Conservation (phyloP, 2,113 vertebrate species). For the Irena cyanogastra region DNA sequence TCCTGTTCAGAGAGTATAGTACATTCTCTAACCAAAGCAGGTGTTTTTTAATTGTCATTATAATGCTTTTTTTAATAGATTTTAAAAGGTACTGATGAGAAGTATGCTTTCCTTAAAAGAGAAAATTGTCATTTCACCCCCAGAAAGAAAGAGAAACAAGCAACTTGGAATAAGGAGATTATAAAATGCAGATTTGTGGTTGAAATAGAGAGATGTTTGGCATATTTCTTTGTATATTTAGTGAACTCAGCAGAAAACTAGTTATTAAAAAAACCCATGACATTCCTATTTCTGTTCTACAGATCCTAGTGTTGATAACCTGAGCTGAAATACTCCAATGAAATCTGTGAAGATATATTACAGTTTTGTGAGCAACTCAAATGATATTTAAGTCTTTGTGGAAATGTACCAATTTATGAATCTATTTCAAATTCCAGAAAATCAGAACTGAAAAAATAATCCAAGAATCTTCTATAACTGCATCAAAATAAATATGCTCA, state of each 20-base stretch:
- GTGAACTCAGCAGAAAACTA: constrained; percentile 8
- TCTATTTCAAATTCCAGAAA: neutral
- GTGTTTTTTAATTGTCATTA: neutral
- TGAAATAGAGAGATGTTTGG: neutral
- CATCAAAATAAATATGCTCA: neutral
- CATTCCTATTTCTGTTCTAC: neutral
- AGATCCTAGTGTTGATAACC: constrained; percentile 6
- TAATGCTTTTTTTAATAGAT: neutral
- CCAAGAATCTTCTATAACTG: neutral
- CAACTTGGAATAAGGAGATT: neutral
- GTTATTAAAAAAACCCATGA: neutral
- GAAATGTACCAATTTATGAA: neutral
- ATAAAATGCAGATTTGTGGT: constrained; percentile 25
- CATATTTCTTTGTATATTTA: neutral
- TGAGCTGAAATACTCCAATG: neutral
- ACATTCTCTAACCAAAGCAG: neutral
- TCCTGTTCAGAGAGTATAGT: neutral
- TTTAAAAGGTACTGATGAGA: neutral
- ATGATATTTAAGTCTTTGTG: neutral
- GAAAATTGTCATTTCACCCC: neutral
- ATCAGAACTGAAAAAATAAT: neutral
- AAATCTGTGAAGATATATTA: neutral
- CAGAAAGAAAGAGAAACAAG: neutral
- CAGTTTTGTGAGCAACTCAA: neutral
- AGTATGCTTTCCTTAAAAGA: neutral